phyloP scores from a whole-genome alignment of 2,888 invertebrate species.

The Caprella mutica region DNA sequence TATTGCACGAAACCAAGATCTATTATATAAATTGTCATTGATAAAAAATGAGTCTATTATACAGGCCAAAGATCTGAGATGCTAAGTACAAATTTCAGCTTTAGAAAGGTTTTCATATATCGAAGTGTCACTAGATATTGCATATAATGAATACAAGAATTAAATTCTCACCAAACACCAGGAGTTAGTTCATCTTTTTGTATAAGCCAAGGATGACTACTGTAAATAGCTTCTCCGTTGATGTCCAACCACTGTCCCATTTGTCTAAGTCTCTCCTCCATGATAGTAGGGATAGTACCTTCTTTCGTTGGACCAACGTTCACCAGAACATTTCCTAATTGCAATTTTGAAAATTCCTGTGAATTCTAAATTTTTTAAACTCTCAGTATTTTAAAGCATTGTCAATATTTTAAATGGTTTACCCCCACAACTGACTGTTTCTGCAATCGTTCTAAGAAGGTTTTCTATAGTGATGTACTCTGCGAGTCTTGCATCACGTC shows the following conservation, averaged over 20 bases:
- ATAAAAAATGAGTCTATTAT: too few species aligned
- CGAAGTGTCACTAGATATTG: too few species aligned
- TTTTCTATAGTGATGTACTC: slow-evolving; percentile 55
- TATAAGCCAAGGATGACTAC: slow-evolving; percentile 59
- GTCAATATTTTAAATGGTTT: too few species aligned
- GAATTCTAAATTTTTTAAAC: too few species aligned
- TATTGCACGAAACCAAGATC: too few species aligned
- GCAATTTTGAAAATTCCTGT: too few species aligned
- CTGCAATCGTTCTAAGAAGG: slow-evolving; percentile 57
- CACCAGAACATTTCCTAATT: slow-evolving; percentile 69
- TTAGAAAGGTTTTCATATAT: too few species aligned
- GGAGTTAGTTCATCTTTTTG: slow-evolving; percentile 68
- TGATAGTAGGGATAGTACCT: slow-evolving; percentile 72
- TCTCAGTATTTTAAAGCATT: too few species aligned
- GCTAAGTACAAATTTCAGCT: too few species aligned
- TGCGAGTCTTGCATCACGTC: slow-evolving; percentile 55
- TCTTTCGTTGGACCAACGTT: slow-evolving; percentile 84
- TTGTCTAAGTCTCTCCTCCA: slow-evolving; percentile 57
- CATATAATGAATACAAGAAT: too few species aligned
- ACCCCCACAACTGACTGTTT: slow-evolving; percentile 77
- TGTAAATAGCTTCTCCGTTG: slow-evolving; percentile 83
- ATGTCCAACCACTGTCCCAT: slow-evolving; percentile 66
- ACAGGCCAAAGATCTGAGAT: too few species aligned
- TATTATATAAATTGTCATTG: too few species aligned
- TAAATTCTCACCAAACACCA: slow-evolving; percentile 39